Evolutionary conservation across 2,888 invertebrate genomes (phyloP).

Genomic region (Tinea pellionella): DNA sequence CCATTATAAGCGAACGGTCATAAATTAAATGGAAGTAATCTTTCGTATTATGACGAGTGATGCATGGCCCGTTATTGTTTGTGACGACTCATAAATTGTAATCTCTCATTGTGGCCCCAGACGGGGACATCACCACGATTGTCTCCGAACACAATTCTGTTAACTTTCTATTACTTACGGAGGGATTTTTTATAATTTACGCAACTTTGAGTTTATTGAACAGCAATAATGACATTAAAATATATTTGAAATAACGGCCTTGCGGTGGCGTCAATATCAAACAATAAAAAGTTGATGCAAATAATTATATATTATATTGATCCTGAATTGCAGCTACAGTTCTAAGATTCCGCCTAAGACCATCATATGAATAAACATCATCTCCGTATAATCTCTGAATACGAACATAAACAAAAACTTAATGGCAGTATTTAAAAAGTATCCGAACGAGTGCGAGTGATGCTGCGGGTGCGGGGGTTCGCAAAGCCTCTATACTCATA

Average conservation of each 20-base stretch:
- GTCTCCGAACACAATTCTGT: background rate
- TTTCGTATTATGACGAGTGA: slow-evolving; percentile 63
- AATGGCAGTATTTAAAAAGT: background rate
- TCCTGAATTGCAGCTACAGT: too few species aligned
- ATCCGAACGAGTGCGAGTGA: background rate
- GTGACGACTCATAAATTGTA: too few species aligned
- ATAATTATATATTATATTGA: too few species aligned
- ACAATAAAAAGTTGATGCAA: too few species aligned
- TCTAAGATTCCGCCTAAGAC: too few species aligned
- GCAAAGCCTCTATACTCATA: slow-evolving; percentile 48
- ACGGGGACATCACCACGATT: background rate
- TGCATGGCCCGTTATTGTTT: slow-evolving; percentile 56
- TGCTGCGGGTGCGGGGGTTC: slow-evolving; percentile 18
- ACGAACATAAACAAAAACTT: background rate
- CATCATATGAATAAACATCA: too few species aligned
- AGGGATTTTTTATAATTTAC: too few species aligned
- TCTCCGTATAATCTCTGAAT: too few species aligned
- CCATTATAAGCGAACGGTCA: slow-evolving; percentile 20
- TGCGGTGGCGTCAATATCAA: too few species aligned
- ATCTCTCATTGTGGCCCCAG: too few species aligned
- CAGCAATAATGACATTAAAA: too few species aligned
- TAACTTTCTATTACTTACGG: background rate
- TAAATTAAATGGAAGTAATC: slow-evolving; percentile 58
- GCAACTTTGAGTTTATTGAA: background rate
- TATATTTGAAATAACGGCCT: too few species aligned